phyloP scores from a whole-genome alignment of 1,140 invertebrate species.

The Aphaenogaster ashmeadi region DNA sequence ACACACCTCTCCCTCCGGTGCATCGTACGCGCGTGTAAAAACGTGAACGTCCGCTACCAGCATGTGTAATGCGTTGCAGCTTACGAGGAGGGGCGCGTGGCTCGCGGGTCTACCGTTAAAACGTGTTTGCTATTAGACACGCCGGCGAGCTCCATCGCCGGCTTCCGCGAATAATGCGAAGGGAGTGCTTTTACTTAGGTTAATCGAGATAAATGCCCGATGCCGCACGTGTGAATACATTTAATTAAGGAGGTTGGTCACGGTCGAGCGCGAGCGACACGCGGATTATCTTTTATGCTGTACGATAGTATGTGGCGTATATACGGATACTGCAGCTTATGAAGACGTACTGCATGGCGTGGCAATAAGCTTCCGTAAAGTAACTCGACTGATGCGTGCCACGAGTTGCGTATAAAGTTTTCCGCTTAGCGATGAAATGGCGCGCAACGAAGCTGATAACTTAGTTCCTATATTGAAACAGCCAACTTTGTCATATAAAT shows the following conservation, averaged over 20 bases:
- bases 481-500: not conserved
- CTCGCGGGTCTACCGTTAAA: conserved; percentile 53
- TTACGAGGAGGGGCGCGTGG: conserved; percentile 49
- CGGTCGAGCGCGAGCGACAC: conserved; percentile 51
- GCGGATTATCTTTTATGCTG: conserved; percentile 53
- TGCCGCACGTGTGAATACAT: conserved; percentile 54
- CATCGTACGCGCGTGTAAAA: conserved; percentile 37
- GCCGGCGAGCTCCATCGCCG: conserved; percentile 20
- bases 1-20: not conserved
- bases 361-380: conserved; percentile 32
- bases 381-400: conserved; percentile 12
- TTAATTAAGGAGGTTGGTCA: conserved; percentile 56
- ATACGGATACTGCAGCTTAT: conserved; percentile 8
- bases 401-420: not conserved
- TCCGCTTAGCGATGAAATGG: not conserved
- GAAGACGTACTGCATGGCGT: conserved; percentile 16
- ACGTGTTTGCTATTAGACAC: conserved; percentile 66
- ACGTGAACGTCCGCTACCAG: conserved; percentile 56
- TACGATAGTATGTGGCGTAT: not conserved
- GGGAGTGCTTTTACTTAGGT: conserved; percentile 46
- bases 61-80: conserved; percentile 71
- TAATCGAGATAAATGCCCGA: conserved; percentile 56
- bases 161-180: conserved; percentile 46
- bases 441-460: conserved; percentile 3
- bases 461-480: not conserved